Base-by-base conservation (phyloP, 2,888 invertebrate genomes). In the Sminthurinus aureus region DNA sequence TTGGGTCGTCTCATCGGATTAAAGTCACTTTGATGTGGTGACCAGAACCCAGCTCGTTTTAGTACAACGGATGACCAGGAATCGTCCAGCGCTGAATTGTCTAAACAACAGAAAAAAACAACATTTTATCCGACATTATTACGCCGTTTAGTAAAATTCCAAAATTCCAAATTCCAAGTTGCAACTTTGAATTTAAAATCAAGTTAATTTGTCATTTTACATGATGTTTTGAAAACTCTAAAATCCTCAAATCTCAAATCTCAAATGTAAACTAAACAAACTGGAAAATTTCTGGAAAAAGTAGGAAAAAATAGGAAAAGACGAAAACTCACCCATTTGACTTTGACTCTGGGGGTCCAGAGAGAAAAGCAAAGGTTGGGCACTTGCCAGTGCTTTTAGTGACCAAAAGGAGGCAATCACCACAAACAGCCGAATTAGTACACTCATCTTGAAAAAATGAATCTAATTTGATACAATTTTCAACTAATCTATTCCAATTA, bases 11-110 rank as follows among this genome's bases (percentile, higher is more conserved):
- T 83, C 87, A 88, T 85, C 13, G 88, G 88, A 66, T 87, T 87
- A 82, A 86, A 88, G 84, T 88, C 88, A 80, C 88, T 87, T 64
- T 87, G 87, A 84, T 88, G 88, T 11, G 87, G 86, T 18, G 87
- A 85, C 87, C 87, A 88, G 79, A 88, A 88, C 69, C 87, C 76
- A 20, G 85, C 83, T 22, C 85, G 58, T 73, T 86, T 86, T 83
- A 85, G 82, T 26, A 85, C 0, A 1, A 85, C 79, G n/a, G 79
- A 20, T 13, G 85, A 79, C 75, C 80, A 75, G 18, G 83, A 13
- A 66, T 85, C 83, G 51, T 86, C 85, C 1, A 38, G 1, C 15
- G 82, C 85, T 74, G 58, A 51, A 73, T 67, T 83, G 75, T 74
- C 67, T 67, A 71, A 71, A 24, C 24, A 15, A 15, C 9, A 58